Evolutionary conservation across 2,888 invertebrate species (phyloP).

Genomic region (Drosophila paramelanica): DNA sequence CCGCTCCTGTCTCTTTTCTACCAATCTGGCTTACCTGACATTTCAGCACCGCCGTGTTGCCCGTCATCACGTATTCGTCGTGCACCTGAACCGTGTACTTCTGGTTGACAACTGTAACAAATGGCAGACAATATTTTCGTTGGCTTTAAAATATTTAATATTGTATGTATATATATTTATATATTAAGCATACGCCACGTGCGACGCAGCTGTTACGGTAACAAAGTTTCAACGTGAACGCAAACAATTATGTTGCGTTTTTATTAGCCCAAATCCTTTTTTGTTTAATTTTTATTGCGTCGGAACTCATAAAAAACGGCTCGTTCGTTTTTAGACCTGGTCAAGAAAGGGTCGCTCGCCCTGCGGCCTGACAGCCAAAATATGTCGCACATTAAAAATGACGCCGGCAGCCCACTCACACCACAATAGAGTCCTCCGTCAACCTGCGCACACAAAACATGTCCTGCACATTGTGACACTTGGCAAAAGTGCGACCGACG

Average conservation of each 20-base stretch:
- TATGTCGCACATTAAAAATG: conserved; percentile 65
- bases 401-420: not conserved
- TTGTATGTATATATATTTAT: not conserved
- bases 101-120: conserved; percentile 90
- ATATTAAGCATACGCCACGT: conserved; percentile 44
- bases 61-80: conserved; percentile 95
- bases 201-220: not conserved
- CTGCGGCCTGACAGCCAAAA: conserved; percentile 56
- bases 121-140: conserved; percentile 25
- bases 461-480: conserved; percentile 66
- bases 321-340: not conserved
- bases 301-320: conserved; percentile 46
- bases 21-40: conserved; percentile 87
- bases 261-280: conserved; percentile 51
- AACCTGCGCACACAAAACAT: conserved; percentile 30
- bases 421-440: conserved; percentile 17
- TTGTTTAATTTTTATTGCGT: conserved; percentile 48
- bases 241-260: conserved; percentile 57
- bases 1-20: no score
- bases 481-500: conserved; percentile 63
- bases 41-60: conserved; percentile 95
- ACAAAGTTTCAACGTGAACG: not conserved
- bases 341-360: conserved; percentile 12
- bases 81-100: conserved; percentile 95
- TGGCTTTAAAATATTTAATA: conserved; percentile 7